Base-by-base conservation (phyloP, 2,113 vertebrate genomes). In the Chionomys nivalis region DNA sequence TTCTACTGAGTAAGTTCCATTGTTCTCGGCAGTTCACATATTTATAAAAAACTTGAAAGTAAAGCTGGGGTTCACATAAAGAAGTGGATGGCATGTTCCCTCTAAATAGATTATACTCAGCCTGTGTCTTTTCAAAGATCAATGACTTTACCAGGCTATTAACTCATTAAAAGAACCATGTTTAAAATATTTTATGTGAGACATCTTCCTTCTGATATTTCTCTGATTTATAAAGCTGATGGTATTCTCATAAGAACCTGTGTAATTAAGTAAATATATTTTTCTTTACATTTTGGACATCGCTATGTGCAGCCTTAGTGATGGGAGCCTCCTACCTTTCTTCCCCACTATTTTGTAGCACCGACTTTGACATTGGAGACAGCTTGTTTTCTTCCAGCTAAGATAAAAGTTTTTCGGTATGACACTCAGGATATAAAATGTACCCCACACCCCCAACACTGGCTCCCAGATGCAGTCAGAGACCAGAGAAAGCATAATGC, bases 21-120 rank as follows among this genome's bases (percentile, higher is more conserved):
- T 92, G 23, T 92, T 95, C 85, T 82, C 7, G 8, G 17, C 1
- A 26, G 28, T 81, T 91, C 61, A 78, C 24, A 68, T 81, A 76
- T 93, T 90, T 90, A 63, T 68, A n/a, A 83, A 93, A 81, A 82
- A 68, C 76, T 75, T 81, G 28, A 55, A 75, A 82, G 75, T 36
- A 21, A 44, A 95, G 44, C 65, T 31, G n/a, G 16, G 5, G 12
- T 72, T 33, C 26, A 77, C 28, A 4, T 73, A n/a, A 79, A 26
- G 39, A 95, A 90, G 12, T 6, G 1, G 23, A 6, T 66, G 33
- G 42, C 4, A 13, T 68, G 58, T 55, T 52, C 31, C 36, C 63
- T 93, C 23, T 70, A 58, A 55, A 10, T 2, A 66, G 91, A 82
- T 77, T 52, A 82, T 19, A 28, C 12, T 47, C 58, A 81, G 55